Evolutionary conservation across 2,113 vertebrate species (phyloP).

Genomic region (Seriola aureovittata): DNA sequence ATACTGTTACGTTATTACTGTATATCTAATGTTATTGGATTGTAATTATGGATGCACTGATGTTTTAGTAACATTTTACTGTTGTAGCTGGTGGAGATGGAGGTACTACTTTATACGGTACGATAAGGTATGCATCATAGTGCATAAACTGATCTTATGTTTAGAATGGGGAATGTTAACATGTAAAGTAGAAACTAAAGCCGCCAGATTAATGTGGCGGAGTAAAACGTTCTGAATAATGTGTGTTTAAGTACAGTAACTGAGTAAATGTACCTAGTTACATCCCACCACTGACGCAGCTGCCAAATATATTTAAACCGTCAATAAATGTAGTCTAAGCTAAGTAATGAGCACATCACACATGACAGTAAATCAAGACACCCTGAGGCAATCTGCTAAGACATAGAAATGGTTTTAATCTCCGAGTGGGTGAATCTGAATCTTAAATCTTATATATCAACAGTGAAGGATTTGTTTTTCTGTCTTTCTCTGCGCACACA

Average conservation of each 20-base stretch:
- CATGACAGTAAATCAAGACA: constrained; percentile 1
- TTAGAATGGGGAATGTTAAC: too few species aligned
- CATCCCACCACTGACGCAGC: background rate
- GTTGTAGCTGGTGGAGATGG: too few species aligned
- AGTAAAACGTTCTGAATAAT: background rate
- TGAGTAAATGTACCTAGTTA: background rate
- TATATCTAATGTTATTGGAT: background rate
- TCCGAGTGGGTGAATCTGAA: background rate
- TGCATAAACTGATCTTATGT: too few species aligned
- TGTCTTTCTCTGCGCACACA: background rate
- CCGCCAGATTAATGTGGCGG: background rate
- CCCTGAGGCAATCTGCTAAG: background rate
- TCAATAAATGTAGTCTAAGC: background rate
- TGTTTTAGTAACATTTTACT: too few species aligned
- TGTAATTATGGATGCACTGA: too few species aligned
- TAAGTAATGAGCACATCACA: background rate
- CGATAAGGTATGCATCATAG: too few species aligned
- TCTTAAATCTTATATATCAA: background rate
- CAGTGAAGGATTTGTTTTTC: background rate
- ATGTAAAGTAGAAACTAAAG: background rate
- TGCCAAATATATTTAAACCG: background rate
- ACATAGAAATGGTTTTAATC: background rate
- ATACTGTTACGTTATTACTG: too few species aligned
- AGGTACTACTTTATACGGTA: too few species aligned
- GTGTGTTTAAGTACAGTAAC: background rate